These are phyloP conservation scores for Alfaro cultratus DNA, from an alignment of 2,797 vertebrate species.

Conservation along the genomic window DNA sequence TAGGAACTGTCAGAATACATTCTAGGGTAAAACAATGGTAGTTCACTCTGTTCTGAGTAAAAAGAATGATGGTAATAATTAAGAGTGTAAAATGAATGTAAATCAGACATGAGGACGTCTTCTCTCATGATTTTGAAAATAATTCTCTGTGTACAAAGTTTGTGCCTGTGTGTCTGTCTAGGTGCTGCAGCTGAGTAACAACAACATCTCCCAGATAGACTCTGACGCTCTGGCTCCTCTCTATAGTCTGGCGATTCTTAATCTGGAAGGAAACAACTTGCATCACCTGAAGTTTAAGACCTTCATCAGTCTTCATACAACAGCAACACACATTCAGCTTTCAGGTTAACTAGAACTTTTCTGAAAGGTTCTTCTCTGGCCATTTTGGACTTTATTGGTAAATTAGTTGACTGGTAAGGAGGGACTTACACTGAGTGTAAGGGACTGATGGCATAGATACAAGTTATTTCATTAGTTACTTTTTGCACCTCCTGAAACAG, in stretches of 20 bases:
- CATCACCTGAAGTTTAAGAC: constrained; percentile 81
- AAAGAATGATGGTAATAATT: background rate
- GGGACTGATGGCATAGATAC: too few species aligned
- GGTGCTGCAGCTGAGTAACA: constrained; percentile 77
- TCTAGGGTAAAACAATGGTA: background rate
- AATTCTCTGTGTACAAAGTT: background rate
- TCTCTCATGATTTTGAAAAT: background rate
- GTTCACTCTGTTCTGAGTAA: background rate
- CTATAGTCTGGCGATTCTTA: constrained; percentile 71
- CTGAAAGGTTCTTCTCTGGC: background rate
- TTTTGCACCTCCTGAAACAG: too few species aligned
- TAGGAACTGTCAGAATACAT: background rate
- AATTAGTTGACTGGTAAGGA: background rate
- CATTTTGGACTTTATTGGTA: background rate
- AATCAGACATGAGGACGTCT: background rate
- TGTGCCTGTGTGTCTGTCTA: constrained; percentile 23
- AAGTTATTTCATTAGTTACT: too few species aligned
- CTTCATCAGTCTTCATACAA: constrained; percentile 76
- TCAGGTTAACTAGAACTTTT: constrained; percentile 39
- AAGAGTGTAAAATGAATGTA: background rate
- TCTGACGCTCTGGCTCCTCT: constrained; percentile 73
- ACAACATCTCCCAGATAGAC: constrained; percentile 79
- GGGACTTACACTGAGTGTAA: too few species aligned
- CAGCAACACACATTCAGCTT: constrained; percentile 79
- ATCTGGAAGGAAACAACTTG: constrained; percentile 75